Percentiles rank a stretch among this genome's conserved stretches.
Evolutionary conservation across 2,113 vertebrate species (phyloP).

Genomic region (Chloebia gouldiae): DNA sequence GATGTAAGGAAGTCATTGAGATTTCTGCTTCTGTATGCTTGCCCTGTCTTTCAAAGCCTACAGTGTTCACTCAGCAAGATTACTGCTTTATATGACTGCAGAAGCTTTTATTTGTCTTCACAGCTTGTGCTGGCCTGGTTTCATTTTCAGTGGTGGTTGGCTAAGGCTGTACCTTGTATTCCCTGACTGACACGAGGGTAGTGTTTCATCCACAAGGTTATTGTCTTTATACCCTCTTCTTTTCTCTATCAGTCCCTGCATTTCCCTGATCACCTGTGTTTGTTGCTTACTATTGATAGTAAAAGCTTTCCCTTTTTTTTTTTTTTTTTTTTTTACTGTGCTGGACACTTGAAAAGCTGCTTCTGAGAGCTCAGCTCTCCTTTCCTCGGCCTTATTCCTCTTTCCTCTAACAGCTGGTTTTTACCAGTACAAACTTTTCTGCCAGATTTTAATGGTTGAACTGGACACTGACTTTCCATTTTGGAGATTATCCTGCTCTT

Average conservation of each 20-base stretch:
- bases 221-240: neutral
- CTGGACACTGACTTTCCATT: neutral
- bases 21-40: neutral
- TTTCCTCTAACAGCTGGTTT: neutral
- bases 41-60: conserved; percentile 5
- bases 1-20: neutral
- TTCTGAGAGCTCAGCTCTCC: neutral
- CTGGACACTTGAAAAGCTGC: conserved; percentile 1
- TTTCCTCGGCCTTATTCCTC: neutral
- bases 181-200: neutral
- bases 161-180: neutral
- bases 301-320: conserved; percentile 27
- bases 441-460: neutral
- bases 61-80: neutral
- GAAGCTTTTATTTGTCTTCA: conserved; percentile 39
- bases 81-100: conserved; percentile 16
- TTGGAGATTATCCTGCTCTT: neutral
- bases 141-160: conserved; percentile 13
- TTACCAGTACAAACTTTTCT: conserved; percentile 4
- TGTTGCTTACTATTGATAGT: conserved; percentile 34
- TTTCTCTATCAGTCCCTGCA: neutral
- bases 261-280: neutral
- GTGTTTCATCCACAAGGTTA: conserved; percentile 40
- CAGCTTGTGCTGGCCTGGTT: neutral
- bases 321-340: neutral